These are phyloP conservation scores for Sitophilus oryzae DNA, from an alignment of 1,140 invertebrate genomes.

Conservation along the genomic window DNA sequence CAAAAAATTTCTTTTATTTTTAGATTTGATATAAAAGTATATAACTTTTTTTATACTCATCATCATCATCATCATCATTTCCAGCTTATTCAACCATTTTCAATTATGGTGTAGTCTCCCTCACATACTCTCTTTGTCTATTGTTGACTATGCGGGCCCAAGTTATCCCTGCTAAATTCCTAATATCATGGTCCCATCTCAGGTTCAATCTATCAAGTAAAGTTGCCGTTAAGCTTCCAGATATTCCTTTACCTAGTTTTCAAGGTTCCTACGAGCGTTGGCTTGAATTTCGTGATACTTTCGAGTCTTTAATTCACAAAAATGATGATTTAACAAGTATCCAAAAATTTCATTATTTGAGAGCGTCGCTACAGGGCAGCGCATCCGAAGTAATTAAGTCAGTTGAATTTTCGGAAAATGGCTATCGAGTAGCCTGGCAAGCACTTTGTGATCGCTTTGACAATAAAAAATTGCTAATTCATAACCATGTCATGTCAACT, in stretches of 20 bases:
- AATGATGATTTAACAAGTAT: constrained; percentile 19
- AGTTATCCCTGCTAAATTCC: too few relatives aligned
- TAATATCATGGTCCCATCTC: too few relatives aligned
- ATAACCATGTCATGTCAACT: constrained; percentile 21
- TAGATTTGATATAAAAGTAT: too few relatives aligned
- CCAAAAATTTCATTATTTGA: constrained; percentile 31
- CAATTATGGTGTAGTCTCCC: too few relatives aligned
- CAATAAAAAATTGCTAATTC: constrained; percentile 27
- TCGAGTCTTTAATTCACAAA: constrained; percentile 29
- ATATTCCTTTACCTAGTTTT: constrained; percentile 12
- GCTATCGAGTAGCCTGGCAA: constrained; percentile 35
- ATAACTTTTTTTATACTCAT: too few relatives aligned
- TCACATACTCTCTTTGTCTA: too few relatives aligned
- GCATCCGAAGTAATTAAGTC: neutral
- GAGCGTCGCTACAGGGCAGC: neutral
- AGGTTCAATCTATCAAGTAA: too few relatives aligned
- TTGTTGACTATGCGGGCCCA: too few relatives aligned
- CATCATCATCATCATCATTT: too few relatives aligned
- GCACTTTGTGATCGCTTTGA: constrained; percentile 34
- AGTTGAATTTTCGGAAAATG: constrained; percentile 26
- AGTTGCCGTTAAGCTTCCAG: constrained; percentile 3
- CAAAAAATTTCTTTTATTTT: too few relatives aligned
- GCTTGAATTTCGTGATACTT: constrained; percentile 31
- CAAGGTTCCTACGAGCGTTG: constrained; percentile 27
- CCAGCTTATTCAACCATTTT: too few relatives aligned